A percentile compares a stretch with the other conserved stretches of the same genome.
Conservation (phyloP, 2,797 vertebrate genomes). For the Gymnothorax javanicus region DNA sequence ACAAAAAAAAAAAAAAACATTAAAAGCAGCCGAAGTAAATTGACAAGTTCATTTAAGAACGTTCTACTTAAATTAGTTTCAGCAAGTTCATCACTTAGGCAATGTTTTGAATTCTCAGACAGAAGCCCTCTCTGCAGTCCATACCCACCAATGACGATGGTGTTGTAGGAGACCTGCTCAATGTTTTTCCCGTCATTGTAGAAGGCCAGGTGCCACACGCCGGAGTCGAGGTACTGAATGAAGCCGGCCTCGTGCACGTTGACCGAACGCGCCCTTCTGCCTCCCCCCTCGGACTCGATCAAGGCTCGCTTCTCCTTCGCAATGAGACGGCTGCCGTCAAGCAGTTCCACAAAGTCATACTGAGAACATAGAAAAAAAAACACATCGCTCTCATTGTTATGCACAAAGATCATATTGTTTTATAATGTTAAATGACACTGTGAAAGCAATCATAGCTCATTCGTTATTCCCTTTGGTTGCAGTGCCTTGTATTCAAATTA, state of each 20-base stretch:
- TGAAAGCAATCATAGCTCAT: neutral
- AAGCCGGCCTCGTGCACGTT: slow-evolving; percentile 92
- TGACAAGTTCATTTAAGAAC: neutral
- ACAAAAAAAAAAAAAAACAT: neutral
- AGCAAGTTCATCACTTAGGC: neutral
- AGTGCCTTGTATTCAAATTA: neutral
- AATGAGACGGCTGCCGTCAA: slow-evolving; percentile 93
- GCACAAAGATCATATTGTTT: neutral
- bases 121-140: neutral
- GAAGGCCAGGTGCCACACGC: slow-evolving; percentile 98
- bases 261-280: slow-evolving; percentile 80
- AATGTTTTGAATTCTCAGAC: neutral
- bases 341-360: slow-evolving; percentile 96
- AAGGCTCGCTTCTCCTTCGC: slow-evolving; percentile 89
- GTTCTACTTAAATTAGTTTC: too few species aligned
- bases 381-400: slow-evolving; percentile 31
- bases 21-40: neutral
- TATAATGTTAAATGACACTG: neutral
- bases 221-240: slow-evolving; percentile 93
- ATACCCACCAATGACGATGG: slow-evolving; percentile 89
- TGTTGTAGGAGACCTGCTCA: slow-evolving; percentile 92
- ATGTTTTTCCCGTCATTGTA: slow-evolving; percentile 94
- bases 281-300: slow-evolving; percentile 66
- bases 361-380: slow-evolving; percentile 59
- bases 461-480: neutral